Evolutionary conservation across 1,140 invertebrate genomes (phyloP).

Genomic region (Oryzaephilus surinamensis): DNA sequence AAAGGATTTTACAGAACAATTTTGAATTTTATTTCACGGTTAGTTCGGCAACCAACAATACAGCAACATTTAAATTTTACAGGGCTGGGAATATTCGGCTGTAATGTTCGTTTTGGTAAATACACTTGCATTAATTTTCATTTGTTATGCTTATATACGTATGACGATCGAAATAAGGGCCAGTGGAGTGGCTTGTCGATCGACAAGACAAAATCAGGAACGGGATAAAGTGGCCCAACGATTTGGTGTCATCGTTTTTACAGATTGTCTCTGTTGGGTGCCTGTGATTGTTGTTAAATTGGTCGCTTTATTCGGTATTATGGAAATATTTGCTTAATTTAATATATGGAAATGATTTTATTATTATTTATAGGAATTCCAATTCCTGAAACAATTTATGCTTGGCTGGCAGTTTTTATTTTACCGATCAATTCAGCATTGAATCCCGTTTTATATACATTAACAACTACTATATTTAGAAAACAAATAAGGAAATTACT

Average conservation of each 20-base stretch:
- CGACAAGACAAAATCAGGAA: constrained; percentile 44
- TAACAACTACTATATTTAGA: constrained; percentile 49
- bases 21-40: no score
- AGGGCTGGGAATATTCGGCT: constrained; percentile 54
- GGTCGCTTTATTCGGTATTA: constrained; percentile 43
- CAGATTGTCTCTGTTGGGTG: constrained; percentile 54
- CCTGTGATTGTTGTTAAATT: constrained; percentile 51
- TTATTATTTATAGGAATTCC: constrained; percentile 31
- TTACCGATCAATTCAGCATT: constrained; percentile 60
- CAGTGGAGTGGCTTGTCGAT: constrained; percentile 43
- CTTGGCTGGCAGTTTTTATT: constrained; percentile 58
- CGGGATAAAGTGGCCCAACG: constrained; percentile 41
- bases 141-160: constrained; percentile 43
- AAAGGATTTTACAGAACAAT: no score
- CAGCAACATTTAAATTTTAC: constrained; percentile 14
- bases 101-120: constrained; percentile 47
- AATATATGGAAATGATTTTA: neutral
- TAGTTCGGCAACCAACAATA: no score
- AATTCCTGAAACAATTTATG: constrained; percentile 44
- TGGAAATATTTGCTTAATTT: neutral
- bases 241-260: constrained; percentile 46
- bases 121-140: constrained; percentile 46
- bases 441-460: constrained; percentile 60
- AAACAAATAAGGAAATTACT: constrained; percentile 35
- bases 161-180: constrained; percentile 48